A percentile compares a stretch with the other conserved stretches of the same genome.
Evolutionary conservation across 35 echinoderm and acorn worm genomes (phyloP).

Genomic region (Eucidaris tribuloides): DNA sequence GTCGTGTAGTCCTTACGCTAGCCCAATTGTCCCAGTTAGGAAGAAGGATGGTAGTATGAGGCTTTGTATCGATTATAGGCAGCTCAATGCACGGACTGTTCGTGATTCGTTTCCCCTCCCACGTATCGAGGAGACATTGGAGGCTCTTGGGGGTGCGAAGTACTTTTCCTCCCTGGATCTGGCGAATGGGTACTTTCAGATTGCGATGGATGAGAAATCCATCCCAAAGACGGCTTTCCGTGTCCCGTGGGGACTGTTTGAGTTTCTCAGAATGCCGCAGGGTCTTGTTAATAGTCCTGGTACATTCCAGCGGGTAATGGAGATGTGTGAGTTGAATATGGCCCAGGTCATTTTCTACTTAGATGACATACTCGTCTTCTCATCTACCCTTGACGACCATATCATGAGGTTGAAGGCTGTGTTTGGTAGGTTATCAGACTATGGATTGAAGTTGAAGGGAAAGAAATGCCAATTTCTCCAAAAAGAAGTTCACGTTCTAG

Average conservation of each 20-base stretch:
- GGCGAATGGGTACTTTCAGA: constrained; percentile 62
- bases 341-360: constrained; percentile 55
- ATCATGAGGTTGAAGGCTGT: constrained; percentile 13
- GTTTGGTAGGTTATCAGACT: neutral
- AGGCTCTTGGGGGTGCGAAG: constrained; percentile 49
- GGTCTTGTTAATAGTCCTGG: constrained; percentile 68
- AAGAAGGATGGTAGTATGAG: constrained; percentile 48
- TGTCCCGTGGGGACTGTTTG: constrained; percentile 64
- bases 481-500: constrained; percentile 19
- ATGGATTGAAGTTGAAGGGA: constrained; percentile 53
- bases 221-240: constrained; percentile 43
- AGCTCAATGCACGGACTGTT: constrained; percentile 40
- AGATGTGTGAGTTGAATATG: constrained; percentile 57
- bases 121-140: constrained; percentile 43
- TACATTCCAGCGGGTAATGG: constrained; percentile 69
- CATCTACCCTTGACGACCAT: constrained; percentile 53
- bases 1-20: constrained; percentile 65
- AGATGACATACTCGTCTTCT: constrained; percentile 72
- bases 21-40: constrained; percentile 49
- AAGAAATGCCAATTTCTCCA: constrained; percentile 57
- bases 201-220: constrained; percentile 39
- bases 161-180: constrained; percentile 62
- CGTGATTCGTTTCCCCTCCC: constrained; percentile 68
- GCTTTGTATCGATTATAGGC: constrained; percentile 72
- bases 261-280: constrained; percentile 72